phyloP scores from a whole-genome alignment of 2,888 invertebrate species.

The Lysandra bellargus region DNA sequence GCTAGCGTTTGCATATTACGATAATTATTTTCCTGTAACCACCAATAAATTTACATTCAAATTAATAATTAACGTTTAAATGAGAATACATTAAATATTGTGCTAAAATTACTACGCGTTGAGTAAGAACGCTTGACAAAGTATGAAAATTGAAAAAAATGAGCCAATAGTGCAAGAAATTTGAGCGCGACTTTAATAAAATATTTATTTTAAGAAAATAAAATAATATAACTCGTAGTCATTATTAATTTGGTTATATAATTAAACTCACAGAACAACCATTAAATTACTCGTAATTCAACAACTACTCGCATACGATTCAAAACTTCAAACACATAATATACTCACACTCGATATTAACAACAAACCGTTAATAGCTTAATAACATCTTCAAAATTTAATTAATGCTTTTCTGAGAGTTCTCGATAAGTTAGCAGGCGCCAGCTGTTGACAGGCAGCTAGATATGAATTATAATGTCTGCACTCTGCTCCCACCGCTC shows the following conservation, averaged over 20 bases:
- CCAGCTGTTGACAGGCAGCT: slow-evolving; percentile 73
- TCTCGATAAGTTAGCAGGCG: slow-evolving; percentile 64
- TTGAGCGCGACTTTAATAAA: background rate
- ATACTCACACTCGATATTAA: slow-evolving; percentile 5
- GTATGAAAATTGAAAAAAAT: background rate
- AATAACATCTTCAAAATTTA: slow-evolving; percentile 47
- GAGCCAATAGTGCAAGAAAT: background rate
- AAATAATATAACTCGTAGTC: background rate
- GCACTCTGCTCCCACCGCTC: slow-evolving; percentile 44
- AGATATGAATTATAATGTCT: slow-evolving; percentile 75
- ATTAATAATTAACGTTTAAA: background rate
- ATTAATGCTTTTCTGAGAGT: slow-evolving; percentile 64
- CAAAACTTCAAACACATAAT: background rate
- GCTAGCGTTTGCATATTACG: background rate
- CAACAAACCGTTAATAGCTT: slow-evolving; percentile 25
- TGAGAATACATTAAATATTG: background rate
- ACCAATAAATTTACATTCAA: background rate
- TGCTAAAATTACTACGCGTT: background rate
- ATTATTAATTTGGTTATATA: background rate
- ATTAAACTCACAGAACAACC: background rate
- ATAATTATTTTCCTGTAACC: background rate
- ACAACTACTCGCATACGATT: background rate
- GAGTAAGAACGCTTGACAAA: background rate
- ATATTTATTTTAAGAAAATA: background rate
- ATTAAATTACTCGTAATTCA: background rate